Evolutionary conservation across 2,113 vertebrate genomes (phyloP), one percentile per base, ranked within the genome.

Genomic region (Castor canadensis): DNA sequence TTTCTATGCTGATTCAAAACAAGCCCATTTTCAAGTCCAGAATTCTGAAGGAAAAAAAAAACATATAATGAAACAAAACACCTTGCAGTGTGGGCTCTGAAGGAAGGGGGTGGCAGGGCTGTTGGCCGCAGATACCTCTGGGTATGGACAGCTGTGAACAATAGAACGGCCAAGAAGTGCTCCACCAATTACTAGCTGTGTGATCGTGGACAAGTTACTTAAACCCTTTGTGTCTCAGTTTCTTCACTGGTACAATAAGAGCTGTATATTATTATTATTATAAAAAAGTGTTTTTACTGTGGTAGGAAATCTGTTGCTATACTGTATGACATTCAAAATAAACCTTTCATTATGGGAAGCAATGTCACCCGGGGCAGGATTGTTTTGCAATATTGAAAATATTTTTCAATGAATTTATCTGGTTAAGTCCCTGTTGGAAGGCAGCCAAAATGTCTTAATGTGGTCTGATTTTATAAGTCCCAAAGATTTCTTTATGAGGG

Each of bases 341-440:
- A 93, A 62, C 64, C 43, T 92, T 94, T 76, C 60, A 35, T 77
- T 84, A 88, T 60, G 89, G 60, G 87, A 95, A 96, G 72, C 56
- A 64, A 16, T 4, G 5, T 93, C 45, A 86, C 66, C 83, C 52
- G 54, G 94, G 43, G 47, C 38, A 87, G 85, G 40, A 73, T 71
- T 75, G 60, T 96, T 96, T 93, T 73, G 89, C 80, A 96, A 96
- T 71, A 84, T 95, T 97, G 79, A 87, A 95, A 95, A 80, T 94
- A 92, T 87, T 91, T 96, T 84, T 97, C 76, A 96, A 87, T 56
- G 71, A 94, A 84, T 89, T 73, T 97, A 66, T 94, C 83, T 94
- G 71, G 83, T 95, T 94, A 97, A 96, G 97, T 96, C 91, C 96
- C 81, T n/a, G 73, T 81, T 98, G 97, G 97, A 98, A 89, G 1